A percentile compares a stretch with the other conserved stretches of the same genome.
Conservation (phyloP, 1,140 invertebrate genomes). For the Diorhabda sublineata region DNA sequence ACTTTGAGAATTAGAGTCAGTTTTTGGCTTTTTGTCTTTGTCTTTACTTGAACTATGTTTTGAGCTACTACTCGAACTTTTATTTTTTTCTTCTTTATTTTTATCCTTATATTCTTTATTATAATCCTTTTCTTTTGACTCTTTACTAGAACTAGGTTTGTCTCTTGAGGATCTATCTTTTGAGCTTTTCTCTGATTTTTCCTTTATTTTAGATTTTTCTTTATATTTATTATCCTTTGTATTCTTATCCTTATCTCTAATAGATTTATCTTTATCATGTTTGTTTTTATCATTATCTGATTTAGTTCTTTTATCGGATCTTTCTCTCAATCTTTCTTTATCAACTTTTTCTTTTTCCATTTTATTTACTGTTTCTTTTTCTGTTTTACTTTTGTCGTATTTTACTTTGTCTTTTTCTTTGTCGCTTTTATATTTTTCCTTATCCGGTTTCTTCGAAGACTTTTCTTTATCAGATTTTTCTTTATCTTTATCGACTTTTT, state of each 20-base stretch:
- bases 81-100: conserved; percentile 45
- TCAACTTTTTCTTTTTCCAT: conserved; percentile 20
- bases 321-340: conserved; percentile 27
- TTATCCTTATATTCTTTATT: conserved; percentile 17
- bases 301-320: conserved; percentile 28
- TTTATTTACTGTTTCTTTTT: conserved; percentile 19
- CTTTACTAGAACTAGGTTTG: not conserved
- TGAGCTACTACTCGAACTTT: conserved; percentile 42
- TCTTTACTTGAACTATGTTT: conserved; percentile 18
- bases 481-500: conserved; percentile 27
- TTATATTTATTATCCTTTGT: conserved; percentile 10
- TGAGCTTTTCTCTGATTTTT: conserved; percentile 25
- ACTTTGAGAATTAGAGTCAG: conserved; percentile 27
- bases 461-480: conserved; percentile 27
- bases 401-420: conserved; percentile 19
- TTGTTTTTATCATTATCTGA: conserved; percentile 4
- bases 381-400: conserved; percentile 18
- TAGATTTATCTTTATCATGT: conserved; percentile 12
- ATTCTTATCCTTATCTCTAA: conserved; percentile 28
- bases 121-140: conserved; percentile 19
- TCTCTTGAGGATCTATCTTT: conserved; percentile 13
- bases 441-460: conserved; percentile 10
- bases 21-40: conserved; percentile 16
- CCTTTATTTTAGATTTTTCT: conserved; percentile 18
- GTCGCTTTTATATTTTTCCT: conserved; percentile 30